Evolutionary conservation across 2,113 vertebrate genomes (phyloP).

Genomic region (Zosterops lateralis): DNA sequence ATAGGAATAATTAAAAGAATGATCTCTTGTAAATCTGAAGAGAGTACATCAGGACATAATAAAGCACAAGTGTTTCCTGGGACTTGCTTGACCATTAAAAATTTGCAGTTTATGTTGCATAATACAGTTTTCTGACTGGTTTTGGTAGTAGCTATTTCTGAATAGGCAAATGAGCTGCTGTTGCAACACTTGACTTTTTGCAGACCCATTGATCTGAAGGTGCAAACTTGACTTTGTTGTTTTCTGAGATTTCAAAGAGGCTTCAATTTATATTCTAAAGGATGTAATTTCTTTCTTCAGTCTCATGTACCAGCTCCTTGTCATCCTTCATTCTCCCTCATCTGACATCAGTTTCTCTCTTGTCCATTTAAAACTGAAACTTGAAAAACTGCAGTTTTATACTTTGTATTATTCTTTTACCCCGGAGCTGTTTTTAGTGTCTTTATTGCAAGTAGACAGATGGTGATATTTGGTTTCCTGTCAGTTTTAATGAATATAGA

Average conservation of each 20-base stretch:
- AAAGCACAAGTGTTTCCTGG: neutral
- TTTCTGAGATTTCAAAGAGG: neutral
- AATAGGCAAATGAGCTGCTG: neutral
- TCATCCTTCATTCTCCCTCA: neutral
- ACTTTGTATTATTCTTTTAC: conserved; percentile 66
- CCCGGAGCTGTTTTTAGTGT: conserved; percentile 68
- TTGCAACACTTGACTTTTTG: neutral
- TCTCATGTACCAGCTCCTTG: neutral
- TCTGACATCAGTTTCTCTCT: conserved; percentile 27
- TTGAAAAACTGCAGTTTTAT: conserved; percentile 60
- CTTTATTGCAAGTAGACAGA: conserved; percentile 74
- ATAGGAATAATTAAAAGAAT: neutral
- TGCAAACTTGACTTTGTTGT: neutral
- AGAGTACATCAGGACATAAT: neutral
- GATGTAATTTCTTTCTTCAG: neutral
- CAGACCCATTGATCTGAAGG: accelerated
- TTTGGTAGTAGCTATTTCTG: neutral
- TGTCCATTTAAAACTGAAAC: conserved; percentile 51
- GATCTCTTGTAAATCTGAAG: neutral
- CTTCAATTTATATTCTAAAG: neutral
- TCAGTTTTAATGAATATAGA: conserved; percentile 75
- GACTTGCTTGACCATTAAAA: neutral
- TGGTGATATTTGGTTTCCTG: conserved; percentile 78
- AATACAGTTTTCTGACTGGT: neutral
- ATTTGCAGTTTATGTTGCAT: neutral